These are phyloP conservation scores for Pheucticus melanocephalus DNA, from an alignment of 2,113 vertebrate species.

Conservation along the genomic window DNA sequence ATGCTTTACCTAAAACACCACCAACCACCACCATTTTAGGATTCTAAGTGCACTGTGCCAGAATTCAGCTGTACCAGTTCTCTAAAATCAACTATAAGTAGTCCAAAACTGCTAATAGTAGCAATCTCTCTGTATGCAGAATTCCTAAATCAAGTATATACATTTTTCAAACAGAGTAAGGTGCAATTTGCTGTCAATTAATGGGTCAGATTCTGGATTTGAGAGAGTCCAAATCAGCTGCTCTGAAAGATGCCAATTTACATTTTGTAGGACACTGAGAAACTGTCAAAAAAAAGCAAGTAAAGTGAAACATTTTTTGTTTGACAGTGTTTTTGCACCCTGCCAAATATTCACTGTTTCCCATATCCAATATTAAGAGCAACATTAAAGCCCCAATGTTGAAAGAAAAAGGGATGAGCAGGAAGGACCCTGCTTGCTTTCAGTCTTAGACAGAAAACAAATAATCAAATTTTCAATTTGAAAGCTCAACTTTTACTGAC, in stretches of 20 bases:
- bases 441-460: neutral
- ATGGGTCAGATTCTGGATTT: neutral
- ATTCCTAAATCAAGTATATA: neutral
- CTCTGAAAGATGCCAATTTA: neutral
- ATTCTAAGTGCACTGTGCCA: neutral
- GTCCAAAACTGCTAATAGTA: neutral
- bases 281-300: neutral
- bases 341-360: neutral
- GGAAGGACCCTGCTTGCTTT: neutral
- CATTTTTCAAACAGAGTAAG: neutral
- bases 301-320: neutral
- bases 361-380: neutral
- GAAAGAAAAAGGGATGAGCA: neutral
- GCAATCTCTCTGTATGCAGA: neutral
- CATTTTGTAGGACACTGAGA: neutral
- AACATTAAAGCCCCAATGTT: rapidly evolving
- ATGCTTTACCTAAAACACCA: neutral
- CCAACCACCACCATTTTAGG: neutral
- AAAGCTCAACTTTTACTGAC: neutral
- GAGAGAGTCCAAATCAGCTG: neutral
- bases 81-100: neutral
- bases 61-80: neutral
- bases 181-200: neutral
- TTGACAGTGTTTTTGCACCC: neutral
- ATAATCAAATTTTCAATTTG: neutral